Percentiles rank a stretch among this genome's conserved stretches.
Evolutionary conservation across 35 echinoderm and acorn worm genomes (phyloP).

Genomic region (Chiridota heheva): DNA sequence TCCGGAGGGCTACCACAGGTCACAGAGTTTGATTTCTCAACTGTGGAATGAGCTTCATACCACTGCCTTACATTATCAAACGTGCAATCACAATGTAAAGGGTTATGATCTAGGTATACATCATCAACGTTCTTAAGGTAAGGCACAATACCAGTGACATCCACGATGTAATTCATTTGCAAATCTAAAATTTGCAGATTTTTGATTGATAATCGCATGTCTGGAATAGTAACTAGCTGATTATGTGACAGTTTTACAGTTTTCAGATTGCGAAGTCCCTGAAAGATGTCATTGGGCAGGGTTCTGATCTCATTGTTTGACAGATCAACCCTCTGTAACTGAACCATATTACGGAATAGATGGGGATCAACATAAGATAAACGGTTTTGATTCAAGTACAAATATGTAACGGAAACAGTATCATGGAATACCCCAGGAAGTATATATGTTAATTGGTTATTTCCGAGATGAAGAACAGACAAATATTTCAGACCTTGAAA

Average conservation of each 20-base stretch:
- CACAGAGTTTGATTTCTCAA: no score
- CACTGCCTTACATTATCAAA: no score
- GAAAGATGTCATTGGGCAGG: conserved; percentile 1
- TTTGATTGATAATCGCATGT: neutral
- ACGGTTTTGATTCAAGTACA: no score
- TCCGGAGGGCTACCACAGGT: no score
- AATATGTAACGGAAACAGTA: no score
- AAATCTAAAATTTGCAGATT: neutral
- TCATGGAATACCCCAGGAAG: no score
- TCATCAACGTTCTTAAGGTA: no score
- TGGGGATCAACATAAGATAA: neutral
- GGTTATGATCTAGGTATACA: no score
- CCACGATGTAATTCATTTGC: neutral
- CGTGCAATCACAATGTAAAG: no score
- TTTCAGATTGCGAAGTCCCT: neutral
- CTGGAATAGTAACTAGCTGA: neutral
- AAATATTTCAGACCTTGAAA: conserved; percentile 1
- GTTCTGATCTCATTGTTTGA: neutral
- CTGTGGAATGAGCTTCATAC: no score
- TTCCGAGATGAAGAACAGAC: neutral
- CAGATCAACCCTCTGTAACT: neutral
- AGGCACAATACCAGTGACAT: no score
- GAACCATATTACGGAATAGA: conserved; percentile 1
- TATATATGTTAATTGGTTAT: no score
- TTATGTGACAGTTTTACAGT: neutral